Conservation (phyloP, 2,797 vertebrate species). For the Sorex maritimensis region DNA sequence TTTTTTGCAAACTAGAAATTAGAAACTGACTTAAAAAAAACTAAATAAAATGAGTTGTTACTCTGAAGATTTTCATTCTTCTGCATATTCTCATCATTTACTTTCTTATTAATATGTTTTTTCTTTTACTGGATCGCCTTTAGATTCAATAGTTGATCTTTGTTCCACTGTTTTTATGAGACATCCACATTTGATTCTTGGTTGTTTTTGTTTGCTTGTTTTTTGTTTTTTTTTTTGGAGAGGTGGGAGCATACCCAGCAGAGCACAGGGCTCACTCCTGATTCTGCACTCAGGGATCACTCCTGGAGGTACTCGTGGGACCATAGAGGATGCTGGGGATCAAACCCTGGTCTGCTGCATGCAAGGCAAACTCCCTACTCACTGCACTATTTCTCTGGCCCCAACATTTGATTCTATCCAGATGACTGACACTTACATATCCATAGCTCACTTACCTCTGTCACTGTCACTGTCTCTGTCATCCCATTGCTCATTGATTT, state of each 20-base stretch:
- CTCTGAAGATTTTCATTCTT: not conserved
- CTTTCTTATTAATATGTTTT: slow-evolving; percentile 42
- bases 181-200: not conserved
- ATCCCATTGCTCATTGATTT: no score
- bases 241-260: no score
- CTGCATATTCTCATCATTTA: not conserved
- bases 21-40: slow-evolving; percentile 39
- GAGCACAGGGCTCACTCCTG: no score
- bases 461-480: no score
- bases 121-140: not conserved
- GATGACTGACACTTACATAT: not conserved
- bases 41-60: slow-evolving; percentile 8
- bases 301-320: no score
- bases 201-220: no score
- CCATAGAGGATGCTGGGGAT: no score
- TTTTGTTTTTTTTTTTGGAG: no score
- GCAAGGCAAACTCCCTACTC: no score
- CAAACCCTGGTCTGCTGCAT: no score
- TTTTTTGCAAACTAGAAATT: slow-evolving; percentile 60
- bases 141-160: not conserved
- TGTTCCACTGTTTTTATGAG: not conserved
- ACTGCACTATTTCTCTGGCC: no score
- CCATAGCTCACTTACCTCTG: slow-evolving; percentile 7
- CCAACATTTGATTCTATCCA: not conserved
- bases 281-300: no score